Conservation (phyloP, 35 echinoderm and acorn worm species). For the Apostichopus californicus region DNA sequence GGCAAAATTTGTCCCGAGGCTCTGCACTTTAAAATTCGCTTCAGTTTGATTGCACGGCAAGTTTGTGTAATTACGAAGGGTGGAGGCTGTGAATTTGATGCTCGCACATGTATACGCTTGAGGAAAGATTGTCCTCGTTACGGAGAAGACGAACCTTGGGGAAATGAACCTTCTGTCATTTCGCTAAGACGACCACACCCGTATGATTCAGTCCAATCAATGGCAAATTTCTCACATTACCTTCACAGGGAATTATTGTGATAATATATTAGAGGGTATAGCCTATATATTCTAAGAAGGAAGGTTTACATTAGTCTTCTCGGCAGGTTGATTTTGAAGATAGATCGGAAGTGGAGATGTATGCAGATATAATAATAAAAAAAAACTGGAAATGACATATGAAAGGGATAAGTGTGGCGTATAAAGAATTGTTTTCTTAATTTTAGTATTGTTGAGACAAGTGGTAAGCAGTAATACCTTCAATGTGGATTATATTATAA, state of each 20-base stretch:
- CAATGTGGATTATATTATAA: too few species aligned
- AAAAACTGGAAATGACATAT: too few species aligned
- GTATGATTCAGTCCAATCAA: slow-evolving; percentile 36
- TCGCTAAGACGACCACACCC: slow-evolving; percentile 25
- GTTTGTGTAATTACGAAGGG: slow-evolving; percentile 40
- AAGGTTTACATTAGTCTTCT: background rate
- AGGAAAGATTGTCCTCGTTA: slow-evolving; percentile 10
- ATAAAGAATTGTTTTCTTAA: too few species aligned
- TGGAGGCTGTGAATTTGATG: slow-evolving; percentile 46
- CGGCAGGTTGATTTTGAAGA: background rate
- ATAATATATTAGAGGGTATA: background rate
- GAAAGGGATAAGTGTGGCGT: too few species aligned
- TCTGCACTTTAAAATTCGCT: background rate
- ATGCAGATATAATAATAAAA: background rate
- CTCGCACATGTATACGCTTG: background rate
- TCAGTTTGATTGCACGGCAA: background rate
- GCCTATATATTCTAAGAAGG: background rate
- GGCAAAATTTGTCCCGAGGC: background rate
- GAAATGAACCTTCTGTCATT: background rate
- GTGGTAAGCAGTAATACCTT: too few species aligned
- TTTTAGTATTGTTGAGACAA: too few species aligned
- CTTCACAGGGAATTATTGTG: background rate
- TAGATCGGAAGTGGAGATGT: background rate
- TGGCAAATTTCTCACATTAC: background rate
- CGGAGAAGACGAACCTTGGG: background rate